These are phyloP conservation scores for Drosophila percnosoma DNA, from an alignment of 2,888 invertebrate genomes.

Conservation along the genomic window DNA sequence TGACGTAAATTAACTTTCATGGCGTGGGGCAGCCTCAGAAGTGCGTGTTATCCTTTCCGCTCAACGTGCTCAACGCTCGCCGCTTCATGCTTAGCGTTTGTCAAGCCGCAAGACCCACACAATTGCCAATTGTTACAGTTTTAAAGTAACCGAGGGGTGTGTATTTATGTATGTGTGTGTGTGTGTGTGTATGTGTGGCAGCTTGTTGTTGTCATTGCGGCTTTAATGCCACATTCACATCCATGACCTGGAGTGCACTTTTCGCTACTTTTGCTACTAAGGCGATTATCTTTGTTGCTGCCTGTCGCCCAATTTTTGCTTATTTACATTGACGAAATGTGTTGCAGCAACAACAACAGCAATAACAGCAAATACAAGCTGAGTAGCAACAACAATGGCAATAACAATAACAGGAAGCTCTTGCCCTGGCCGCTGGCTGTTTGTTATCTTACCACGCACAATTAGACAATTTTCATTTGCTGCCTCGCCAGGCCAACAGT, in stretches of 20 bases:
- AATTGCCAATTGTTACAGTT: conserved; percentile 80
- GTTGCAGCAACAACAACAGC: conserved; percentile 38
- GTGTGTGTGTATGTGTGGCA: conserved; percentile 48
- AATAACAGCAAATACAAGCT: conserved; percentile 19
- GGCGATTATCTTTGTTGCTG: conserved; percentile 73
- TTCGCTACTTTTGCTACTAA: conserved; percentile 62
- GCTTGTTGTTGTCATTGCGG: conserved; percentile 77
- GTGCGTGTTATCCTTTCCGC: conserved; percentile 76
- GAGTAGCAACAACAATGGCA: conserved; percentile 29
- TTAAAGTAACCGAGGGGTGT: conserved; percentile 61
- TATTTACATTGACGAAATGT: conserved; percentile 78
- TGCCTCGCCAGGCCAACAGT: conserved; percentile 38
- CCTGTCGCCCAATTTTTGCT: conserved; percentile 63
- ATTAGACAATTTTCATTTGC: conserved; percentile 76
- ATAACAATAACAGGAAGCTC: conserved; percentile 75
- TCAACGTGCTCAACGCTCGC: conserved; percentile 13
- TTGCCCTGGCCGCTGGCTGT: conserved; percentile 57
- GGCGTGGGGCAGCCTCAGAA: conserved; percentile 64
- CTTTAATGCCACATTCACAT: conserved; percentile 56
- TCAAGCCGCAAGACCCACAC: conserved; percentile 77
- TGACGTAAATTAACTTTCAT: conserved; percentile 79
- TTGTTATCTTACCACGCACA: conserved; percentile 80
- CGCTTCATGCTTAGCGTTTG: conserved; percentile 40
- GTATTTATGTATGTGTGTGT: conserved; percentile 3
- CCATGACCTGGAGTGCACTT: conserved; percentile 71